Conservation (phyloP, 2,888 invertebrate genomes). For the Tachystola acroxantha region DNA sequence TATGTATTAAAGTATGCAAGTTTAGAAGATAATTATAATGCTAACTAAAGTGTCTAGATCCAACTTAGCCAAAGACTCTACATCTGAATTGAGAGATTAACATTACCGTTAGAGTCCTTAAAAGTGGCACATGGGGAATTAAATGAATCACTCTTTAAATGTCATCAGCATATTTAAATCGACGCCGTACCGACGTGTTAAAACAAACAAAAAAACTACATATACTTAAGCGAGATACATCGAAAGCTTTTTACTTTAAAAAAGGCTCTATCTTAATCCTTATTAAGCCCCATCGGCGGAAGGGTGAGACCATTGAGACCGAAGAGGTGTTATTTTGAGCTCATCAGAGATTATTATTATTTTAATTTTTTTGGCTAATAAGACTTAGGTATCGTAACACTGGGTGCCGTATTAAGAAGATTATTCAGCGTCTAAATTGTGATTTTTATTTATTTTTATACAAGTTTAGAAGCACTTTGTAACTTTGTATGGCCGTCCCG, state of each 20-base stretch:
- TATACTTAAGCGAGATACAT: slow-evolving; percentile 53
- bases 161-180: slow-evolving; percentile 33
- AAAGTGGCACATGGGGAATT: background rate
- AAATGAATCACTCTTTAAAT: slow-evolving; percentile 18
- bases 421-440: slow-evolving; percentile 25
- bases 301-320: slow-evolving; percentile 59
- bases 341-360: slow-evolving; percentile 56
- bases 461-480: background rate
- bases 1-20: no score
- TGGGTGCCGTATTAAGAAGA: slow-evolving; percentile 48
- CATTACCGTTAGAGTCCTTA: background rate
- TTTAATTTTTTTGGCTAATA: slow-evolving; percentile 36
- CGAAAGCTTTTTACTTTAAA: slow-evolving; percentile 70
- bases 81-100: no score
- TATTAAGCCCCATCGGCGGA: slow-evolving; percentile 63
- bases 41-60: no score
- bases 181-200: slow-evolving; percentile 31
- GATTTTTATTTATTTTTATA: slow-evolving; percentile 2
- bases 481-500: no score
- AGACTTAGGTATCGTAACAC: slow-evolving; percentile 55
- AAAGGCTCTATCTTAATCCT: slow-evolving; percentile 73
- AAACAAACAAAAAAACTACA: slow-evolving; percentile 47
- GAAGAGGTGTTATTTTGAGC: slow-evolving; percentile 67
- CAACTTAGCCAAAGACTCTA: no score
- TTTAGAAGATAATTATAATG: no score